A percentile compares a stretch with the other conserved stretches of the same genome.
Evolutionary conservation across 2,888 invertebrate genomes (phyloP).

Genomic region (Poecilobothrus nobilitatus): DNA sequence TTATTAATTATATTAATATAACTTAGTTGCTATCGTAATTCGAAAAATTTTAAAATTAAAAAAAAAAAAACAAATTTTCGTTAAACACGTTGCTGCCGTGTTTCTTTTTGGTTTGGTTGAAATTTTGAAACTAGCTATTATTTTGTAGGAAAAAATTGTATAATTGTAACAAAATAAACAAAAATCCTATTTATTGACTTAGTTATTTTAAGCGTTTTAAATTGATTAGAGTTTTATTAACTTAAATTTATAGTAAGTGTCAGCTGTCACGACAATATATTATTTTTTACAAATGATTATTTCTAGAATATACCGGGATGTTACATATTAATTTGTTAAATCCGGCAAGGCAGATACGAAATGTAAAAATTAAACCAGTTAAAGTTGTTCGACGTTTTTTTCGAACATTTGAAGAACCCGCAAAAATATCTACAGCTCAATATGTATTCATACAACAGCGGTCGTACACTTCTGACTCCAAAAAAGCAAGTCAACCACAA

Average conservation of each 20-base stretch:
- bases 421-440: neutral
- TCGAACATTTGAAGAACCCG: neutral
- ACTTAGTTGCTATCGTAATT: no score
- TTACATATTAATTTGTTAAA: neutral
- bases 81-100: neutral
- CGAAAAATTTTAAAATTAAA: no score
- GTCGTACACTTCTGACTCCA: neutral
- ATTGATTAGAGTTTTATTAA: no score
- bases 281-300: neutral
- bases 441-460: neutral
- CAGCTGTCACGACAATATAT: no score
- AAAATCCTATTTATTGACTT: no score
- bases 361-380: neutral
- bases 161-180: no score
- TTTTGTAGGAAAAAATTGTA: no score
- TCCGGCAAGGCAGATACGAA: neutral
- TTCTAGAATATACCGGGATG: neutral
- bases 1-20: no score
- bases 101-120: neutral
- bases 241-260: no score
- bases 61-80: neutral
- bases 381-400: neutral
- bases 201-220: no score
- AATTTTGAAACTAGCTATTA: no score
- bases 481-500: conserved; percentile 25